phyloP scores from a whole-genome alignment of 2,888 invertebrate genomes.

The Cecidostiba fungosa region DNA sequence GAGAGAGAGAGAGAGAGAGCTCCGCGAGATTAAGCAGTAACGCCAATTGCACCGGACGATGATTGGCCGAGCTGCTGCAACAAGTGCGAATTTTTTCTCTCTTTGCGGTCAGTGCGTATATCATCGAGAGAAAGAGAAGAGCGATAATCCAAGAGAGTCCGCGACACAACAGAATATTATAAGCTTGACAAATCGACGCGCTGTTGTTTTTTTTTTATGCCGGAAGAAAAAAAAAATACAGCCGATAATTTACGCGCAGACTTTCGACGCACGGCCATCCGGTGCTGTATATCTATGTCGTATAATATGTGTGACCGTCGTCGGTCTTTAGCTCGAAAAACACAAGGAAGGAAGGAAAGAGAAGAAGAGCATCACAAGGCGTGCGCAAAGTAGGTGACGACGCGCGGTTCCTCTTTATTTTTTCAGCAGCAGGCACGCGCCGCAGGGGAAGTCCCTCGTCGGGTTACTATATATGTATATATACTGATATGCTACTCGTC shows the following conservation, averaged over 20 bases:
- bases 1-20: neutral
- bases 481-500: conserved; percentile 61
- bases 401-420: conserved; percentile 7
- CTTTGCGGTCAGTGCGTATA: conserved; percentile 26
- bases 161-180: conserved; percentile 30
- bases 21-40: conserved; percentile 45
- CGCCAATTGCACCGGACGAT: conserved; percentile 15
- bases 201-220: neutral
- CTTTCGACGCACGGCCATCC: neutral
- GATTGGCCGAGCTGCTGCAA: neutral
- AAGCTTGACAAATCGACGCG: conserved; percentile 60
- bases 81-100: conserved; percentile 44
- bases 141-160: conserved; percentile 28
- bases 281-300: neutral
- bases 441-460: conserved; percentile 5
- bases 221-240: neutral
- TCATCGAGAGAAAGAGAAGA: conserved; percentile 30
- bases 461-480: neutral
- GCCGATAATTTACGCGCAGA: neutral
- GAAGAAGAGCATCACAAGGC: too few species aligned
- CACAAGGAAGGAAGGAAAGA: too few species aligned
- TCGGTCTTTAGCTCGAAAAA: neutral
- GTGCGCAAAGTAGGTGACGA: conserved; percentile 17
- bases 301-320: neutral
- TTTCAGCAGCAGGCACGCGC: neutral